Percentiles rank a stretch among this genome's conserved stretches.
phyloP scores from a whole-genome alignment of 2,797 vertebrate species.

The Urosaurus nigricauda region DNA sequence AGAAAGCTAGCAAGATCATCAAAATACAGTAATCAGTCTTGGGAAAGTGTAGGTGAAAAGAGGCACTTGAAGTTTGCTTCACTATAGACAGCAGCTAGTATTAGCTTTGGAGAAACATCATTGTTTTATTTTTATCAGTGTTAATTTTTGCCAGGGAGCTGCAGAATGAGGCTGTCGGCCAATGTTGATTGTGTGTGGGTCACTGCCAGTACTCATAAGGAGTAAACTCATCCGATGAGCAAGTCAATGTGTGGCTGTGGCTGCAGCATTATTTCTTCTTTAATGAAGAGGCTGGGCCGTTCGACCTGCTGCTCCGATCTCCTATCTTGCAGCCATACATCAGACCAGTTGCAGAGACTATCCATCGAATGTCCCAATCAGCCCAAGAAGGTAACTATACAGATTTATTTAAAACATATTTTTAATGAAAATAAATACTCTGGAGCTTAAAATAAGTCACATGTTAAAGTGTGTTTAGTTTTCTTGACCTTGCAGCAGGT shows the following conservation, averaged over 20 bases:
- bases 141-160: conserved; percentile 77
- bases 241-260: conserved; percentile 98
- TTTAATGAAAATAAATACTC: conserved; percentile 65
- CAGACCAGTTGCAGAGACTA: conserved; percentile 95
- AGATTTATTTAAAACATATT: conserved; percentile 74
- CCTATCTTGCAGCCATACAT: conserved; percentile 93
- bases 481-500: conserved; percentile 83
- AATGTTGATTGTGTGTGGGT: conserved; percentile 75
- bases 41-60: conserved; percentile 16
- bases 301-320: conserved; percentile 96
- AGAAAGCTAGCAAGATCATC: conserved; percentile 60
- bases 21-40: conserved; percentile 69
- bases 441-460: conserved; percentile 73
- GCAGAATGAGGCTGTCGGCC: conserved; percentile 82
- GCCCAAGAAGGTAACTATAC: conserved; percentile 92
- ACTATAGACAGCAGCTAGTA: conserved; percentile 57
- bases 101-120: conserved; percentile 53
- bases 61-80: conserved; percentile 54
- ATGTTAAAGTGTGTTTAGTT: conserved; percentile 77
- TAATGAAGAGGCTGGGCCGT: conserved; percentile 99
- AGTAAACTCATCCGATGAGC: conserved; percentile 86
- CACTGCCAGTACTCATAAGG: conserved; percentile 77
- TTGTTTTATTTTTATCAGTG: conserved; percentile 60
- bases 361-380: conserved; percentile 90
- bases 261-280: conserved; percentile 97